These are phyloP conservation scores for Papilio machaon DNA, from an alignment of 1,140 invertebrate genomes.

Conservation along the genomic window DNA sequence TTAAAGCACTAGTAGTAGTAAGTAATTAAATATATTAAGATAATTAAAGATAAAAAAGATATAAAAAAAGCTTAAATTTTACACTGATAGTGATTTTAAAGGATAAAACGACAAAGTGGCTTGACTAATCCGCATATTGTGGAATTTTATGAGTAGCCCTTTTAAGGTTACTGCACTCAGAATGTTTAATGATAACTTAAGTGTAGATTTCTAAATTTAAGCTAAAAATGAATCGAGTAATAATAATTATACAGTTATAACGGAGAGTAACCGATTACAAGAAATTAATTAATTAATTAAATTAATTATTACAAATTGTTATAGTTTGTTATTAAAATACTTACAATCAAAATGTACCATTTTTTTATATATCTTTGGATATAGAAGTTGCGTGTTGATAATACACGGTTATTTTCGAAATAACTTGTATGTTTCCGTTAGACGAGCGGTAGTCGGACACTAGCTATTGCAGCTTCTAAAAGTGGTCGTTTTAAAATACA, in stretches of 20 bases:
- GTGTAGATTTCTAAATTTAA: too few species aligned
- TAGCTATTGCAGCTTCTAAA: conserved; percentile 11
- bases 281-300: too few species aligned
- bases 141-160: too few species aligned
- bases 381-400: conserved; percentile 21
- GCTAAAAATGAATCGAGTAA: neutral
- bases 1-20: neutral
- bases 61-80: too few species aligned
- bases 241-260: neutral
- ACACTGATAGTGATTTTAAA: too few species aligned
- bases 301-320: neutral
- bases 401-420: conserved; percentile 26
- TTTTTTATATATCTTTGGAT: conserved; percentile 18
- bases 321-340: neutral
- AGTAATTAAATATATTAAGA: neutral
- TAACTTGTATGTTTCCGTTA: conserved; percentile 29
- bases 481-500: neutral
- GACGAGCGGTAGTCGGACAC: conserved; percentile 9
- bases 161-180: too few species aligned
- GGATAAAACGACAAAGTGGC: too few species aligned
- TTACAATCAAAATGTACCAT: neutral
- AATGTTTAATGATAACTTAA: too few species aligned
- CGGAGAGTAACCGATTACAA: neutral
- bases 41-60: too few species aligned
- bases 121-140: too few species aligned